Evolutionary conservation across 2,113 vertebrate genomes (phyloP), one percentile per base, ranked within the genome.

Genomic region (Chamaetylas fuelleborni): DNA sequence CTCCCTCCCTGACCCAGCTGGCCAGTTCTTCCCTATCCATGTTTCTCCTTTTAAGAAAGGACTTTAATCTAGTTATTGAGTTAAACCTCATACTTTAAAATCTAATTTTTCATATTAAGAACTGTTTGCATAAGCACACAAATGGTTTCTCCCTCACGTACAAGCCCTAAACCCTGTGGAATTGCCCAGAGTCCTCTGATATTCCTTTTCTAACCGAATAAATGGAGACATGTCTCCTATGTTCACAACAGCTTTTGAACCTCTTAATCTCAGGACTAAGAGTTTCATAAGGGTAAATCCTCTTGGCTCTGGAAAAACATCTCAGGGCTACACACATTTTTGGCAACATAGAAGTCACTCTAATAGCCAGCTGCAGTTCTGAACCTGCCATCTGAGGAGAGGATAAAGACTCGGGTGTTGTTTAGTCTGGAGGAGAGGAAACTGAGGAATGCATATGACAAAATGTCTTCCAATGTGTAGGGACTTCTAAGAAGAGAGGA

Each of bases 381-480:
- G 65, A 90, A 70, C 72, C 36, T 57, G 76, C 76, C 51, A 71
- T 84, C 25, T 79, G 69, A 86, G 40, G 34, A 15, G 9, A 92
- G 61, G n/a, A 81, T 84, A 74, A 88, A 93, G 77, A 45, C 53
- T 48, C 74, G n/a, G 64, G 40, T 87, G 69, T 81, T 95, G 91
- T 95, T 97, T 95, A 93, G 92, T 95, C 94, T 97, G 89, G 69
- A 89, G 65, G 15, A 97, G 91, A 95, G 91, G 92, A 97, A 94
- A 89, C 91, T 88, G 61, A 91, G 65, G 91, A 95, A 90, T 84
- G 80, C 79, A 79, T 53, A n/a, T 74, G 89, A 95, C 92, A 93
- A 51, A 84, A 58, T 89, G 19, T 40, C 94, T 95, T 89, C 88
- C 89, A 86, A 64, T 12, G 43, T 3, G 1, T 10, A 84, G n/a